phyloP scores from a whole-genome alignment of 2,113 vertebrate genomes.

The Apodemus speciosus region DNA sequence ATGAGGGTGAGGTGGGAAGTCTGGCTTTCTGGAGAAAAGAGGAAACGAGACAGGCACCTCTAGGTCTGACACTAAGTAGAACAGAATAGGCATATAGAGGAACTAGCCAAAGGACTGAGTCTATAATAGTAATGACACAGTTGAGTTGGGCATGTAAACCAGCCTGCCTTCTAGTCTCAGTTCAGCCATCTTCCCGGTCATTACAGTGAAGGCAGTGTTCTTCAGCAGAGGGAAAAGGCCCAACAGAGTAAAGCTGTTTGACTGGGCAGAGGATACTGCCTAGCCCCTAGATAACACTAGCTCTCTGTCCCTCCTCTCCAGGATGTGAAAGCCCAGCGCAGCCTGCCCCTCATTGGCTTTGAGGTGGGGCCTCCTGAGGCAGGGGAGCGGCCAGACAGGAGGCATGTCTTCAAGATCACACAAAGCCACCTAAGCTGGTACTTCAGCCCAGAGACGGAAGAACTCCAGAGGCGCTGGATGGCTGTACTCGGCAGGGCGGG shows the following conservation, averaged over 20 bases:
- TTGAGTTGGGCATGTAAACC: conserved; percentile 7
- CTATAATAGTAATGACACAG: not conserved
- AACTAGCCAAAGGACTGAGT: conserved; percentile 8
- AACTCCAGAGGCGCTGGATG: conserved; percentile 92
- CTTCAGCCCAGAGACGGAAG: conserved; percentile 93
- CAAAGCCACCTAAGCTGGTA: conserved; percentile 94
- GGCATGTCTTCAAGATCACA: conserved; percentile 92
- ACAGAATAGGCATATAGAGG: not conserved
- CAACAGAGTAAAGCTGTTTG: not conserved
- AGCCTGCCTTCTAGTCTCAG: conserved; percentile 31
- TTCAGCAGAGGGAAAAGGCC: not conserved
- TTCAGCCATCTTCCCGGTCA: conserved; percentile 17
- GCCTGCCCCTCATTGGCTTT: conserved; percentile 93
- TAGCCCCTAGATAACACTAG: conserved; percentile 17
- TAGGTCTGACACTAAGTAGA: not conserved
- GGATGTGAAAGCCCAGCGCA: conserved; percentile 95
- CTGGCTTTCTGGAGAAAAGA: conserved; percentile 41
- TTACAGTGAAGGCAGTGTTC: not conserved
- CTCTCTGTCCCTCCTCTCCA: conserved; percentile 67
- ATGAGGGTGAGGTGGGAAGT: not conserved
- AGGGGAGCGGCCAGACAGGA: conserved; percentile 91
- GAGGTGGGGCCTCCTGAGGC: conserved; percentile 91
- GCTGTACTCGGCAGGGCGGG: conserved; percentile 89
- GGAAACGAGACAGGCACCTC: not conserved
- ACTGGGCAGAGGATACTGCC: not conserved